Evolutionary conservation across 2,888 invertebrate genomes (phyloP).

Genomic region (Ypsolopha scabrella): DNA sequence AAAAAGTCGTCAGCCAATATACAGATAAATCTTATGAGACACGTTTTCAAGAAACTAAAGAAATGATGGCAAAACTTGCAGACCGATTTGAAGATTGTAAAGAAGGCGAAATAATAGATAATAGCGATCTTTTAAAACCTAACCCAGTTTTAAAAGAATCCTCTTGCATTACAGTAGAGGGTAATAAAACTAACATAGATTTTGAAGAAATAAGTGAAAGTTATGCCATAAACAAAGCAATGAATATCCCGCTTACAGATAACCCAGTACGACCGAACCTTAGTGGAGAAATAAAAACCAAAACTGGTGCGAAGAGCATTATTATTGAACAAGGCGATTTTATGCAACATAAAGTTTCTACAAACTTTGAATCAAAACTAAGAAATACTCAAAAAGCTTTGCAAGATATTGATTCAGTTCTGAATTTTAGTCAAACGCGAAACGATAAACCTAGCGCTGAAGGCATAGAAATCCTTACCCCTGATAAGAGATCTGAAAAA

Average conservation of each 20-base stretch:
- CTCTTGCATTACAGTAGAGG: conserved; percentile 34
- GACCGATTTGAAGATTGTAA: conserved; percentile 35
- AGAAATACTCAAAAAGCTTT: conserved; percentile 39
- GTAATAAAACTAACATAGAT: conserved; percentile 24
- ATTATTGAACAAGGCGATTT: no score
- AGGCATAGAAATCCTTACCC: background rate
- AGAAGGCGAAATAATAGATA: conserved; percentile 11
- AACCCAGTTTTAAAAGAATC: conserved; percentile 40
- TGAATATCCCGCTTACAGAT: conserved; percentile 43
- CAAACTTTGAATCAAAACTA: conserved; percentile 33
- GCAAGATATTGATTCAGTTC: conserved; percentile 33
- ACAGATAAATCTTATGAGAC: conserved; percentile 56
- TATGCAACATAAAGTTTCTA: no score
- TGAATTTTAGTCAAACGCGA: conserved; percentile 12
- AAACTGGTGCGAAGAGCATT: no score
- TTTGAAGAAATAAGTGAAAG: conserved; percentile 40
- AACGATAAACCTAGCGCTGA: no score
- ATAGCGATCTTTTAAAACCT: conserved; percentile 15
- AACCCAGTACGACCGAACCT: conserved; percentile 33
- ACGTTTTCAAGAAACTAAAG: conserved; percentile 50
- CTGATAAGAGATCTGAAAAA: background rate
- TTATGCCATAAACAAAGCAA: conserved; percentile 43
- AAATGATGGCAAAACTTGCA: conserved; percentile 48
- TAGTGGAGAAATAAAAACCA: conserved; percentile 9
- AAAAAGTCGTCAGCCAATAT: conserved; percentile 12